Conservation (phyloP, 1,140 invertebrate species). For the Panagrolaimus sp. region DNA sequence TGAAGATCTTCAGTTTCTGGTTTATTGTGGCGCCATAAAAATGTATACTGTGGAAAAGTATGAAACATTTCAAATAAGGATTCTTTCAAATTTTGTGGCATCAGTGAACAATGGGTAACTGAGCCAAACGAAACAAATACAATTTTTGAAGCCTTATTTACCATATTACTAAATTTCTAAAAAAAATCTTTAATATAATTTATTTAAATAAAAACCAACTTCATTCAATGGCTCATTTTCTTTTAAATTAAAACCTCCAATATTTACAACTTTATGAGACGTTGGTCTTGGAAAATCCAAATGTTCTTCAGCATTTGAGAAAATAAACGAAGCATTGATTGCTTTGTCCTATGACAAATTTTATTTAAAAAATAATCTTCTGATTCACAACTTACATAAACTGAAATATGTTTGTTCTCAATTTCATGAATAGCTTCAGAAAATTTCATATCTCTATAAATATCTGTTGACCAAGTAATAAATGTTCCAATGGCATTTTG, state of each 20-base stretch:
- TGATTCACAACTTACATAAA: too few species aligned
- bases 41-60: slow-evolving; percentile 39
- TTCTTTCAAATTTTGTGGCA: slow-evolving; percentile 38
- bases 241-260: slow-evolving; percentile 33
- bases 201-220: not conserved
- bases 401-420: not conserved
- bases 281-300: slow-evolving; percentile 40
- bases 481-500: too few species aligned
- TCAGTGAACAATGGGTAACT: slow-evolving; percentile 29
- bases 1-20: slow-evolving; percentile 23
- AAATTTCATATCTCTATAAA: not conserved
- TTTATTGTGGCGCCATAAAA: slow-evolving; percentile 51
- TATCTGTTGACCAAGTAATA: too few species aligned
- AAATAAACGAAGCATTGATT: slow-evolving; percentile 17
- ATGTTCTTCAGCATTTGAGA: slow-evolving; percentile 36
- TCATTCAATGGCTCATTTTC: slow-evolving; percentile 17
- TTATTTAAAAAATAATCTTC: too few species aligned
- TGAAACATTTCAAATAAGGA: slow-evolving; percentile 29
- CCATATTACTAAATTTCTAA: not conserved
- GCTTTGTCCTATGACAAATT: too few species aligned
- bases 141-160: not conserved
- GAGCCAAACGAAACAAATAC: slow-evolving; percentile 50
- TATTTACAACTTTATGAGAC: slow-evolving; percentile 36
- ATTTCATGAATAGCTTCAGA: not conserved
- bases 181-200: not conserved